Percentiles rank a stretch among this genome's conserved stretches.
These are phyloP conservation scores for Chironex yamaguchii DNA, from an alignment of 30 jellyfish, hydroid and myxozoan genomes.

Conservation along the genomic window DNA sequence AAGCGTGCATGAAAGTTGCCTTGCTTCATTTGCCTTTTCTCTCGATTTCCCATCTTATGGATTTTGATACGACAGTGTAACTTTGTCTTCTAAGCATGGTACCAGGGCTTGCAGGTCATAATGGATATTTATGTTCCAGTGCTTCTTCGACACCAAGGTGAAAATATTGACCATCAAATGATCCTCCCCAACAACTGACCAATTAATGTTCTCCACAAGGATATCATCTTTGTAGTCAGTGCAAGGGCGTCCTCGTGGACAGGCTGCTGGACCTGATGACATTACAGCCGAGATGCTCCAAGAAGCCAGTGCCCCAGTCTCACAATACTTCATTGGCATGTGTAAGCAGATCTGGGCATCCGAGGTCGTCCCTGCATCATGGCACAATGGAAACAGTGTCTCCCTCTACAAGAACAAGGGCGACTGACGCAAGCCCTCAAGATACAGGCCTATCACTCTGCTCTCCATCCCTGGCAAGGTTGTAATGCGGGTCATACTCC, in stretches of 20 bases:
- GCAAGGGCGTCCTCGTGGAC: constrained; percentile 59
- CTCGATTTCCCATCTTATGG: not conserved
- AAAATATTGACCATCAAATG: constrained; percentile 21
- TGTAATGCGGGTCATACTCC: too few relatives aligned
- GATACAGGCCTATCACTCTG: too few relatives aligned
- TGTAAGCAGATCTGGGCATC: too few relatives aligned
- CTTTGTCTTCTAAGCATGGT: constrained; percentile 16
- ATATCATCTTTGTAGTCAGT: constrained; percentile 2
- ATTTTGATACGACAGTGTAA: constrained; percentile 14
- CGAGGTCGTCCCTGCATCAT: too few relatives aligned
- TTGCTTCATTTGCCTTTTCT: constrained; percentile 4
- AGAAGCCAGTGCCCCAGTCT: too few relatives aligned
- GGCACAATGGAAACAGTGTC: too few relatives aligned
- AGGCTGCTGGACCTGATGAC: too few relatives aligned
- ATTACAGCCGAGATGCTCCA: too few relatives aligned
- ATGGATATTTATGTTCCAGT: constrained; percentile 22
- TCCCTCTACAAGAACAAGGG: too few relatives aligned
- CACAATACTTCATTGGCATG: too few relatives aligned
- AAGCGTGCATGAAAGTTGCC: constrained; percentile 23
- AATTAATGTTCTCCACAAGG: not conserved
- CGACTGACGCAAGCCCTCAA: too few relatives aligned
- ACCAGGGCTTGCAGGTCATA: constrained; percentile 28
- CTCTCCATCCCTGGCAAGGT: too few relatives aligned
- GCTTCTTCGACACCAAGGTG: constrained; percentile 13
- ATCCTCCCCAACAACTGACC: constrained; percentile 36